A percentile compares a stretch with the other conserved stretches of the same genome.
These are phyloP conservation scores for Orius insidiosus DNA, from an alignment of 1,140 invertebrate genomes.

Conservation along the genomic window DNA sequence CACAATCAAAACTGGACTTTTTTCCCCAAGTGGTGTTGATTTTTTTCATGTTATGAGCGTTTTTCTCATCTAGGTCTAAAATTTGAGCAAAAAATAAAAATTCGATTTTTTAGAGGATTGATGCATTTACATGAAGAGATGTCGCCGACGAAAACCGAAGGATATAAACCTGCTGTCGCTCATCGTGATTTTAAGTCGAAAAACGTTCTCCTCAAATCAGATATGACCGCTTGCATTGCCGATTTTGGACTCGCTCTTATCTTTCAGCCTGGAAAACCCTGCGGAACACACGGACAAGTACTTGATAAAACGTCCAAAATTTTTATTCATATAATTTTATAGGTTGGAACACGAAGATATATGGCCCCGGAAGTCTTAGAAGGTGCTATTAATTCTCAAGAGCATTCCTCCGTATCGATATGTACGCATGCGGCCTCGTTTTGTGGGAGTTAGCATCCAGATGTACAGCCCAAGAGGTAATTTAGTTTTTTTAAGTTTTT, in stretches of 20 bases:
- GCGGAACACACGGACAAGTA: slow-evolving; percentile 79
- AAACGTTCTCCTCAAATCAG: slow-evolving; percentile 85
- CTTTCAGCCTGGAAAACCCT: slow-evolving; percentile 71
- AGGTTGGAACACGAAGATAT: slow-evolving; percentile 84
- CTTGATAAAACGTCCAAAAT: too few species aligned
- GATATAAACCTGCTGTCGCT: slow-evolving; percentile 81
- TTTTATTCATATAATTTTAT: too few species aligned
- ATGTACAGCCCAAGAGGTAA: slow-evolving; percentile 41
- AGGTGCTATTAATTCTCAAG: slow-evolving; percentile 89
- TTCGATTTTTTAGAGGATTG: slow-evolving; percentile 48
- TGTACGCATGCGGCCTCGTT: slow-evolving; percentile 93
- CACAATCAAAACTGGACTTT: too few species aligned
- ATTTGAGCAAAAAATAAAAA: too few species aligned
- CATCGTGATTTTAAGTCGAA: slow-evolving; percentile 98
- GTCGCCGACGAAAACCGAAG: slow-evolving; percentile 40
- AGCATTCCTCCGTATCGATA: slow-evolving; percentile 90
- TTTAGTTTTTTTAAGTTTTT: too few species aligned
- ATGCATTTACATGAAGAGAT: slow-evolving; percentile 89
- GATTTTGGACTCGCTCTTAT: slow-evolving; percentile 93
- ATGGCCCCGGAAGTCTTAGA: slow-evolving; percentile 98
- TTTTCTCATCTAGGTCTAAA: too few species aligned
- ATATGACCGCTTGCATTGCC: slow-evolving; percentile 89
- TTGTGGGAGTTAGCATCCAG: slow-evolving; percentile 89
- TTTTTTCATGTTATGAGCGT: too few species aligned
- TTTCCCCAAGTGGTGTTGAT: too few species aligned